Evolutionary conservation across 2,797 vertebrate species (phyloP), one percentile per base, ranked within the genome.

Genomic region (Tokudaia muenninki): DNA sequence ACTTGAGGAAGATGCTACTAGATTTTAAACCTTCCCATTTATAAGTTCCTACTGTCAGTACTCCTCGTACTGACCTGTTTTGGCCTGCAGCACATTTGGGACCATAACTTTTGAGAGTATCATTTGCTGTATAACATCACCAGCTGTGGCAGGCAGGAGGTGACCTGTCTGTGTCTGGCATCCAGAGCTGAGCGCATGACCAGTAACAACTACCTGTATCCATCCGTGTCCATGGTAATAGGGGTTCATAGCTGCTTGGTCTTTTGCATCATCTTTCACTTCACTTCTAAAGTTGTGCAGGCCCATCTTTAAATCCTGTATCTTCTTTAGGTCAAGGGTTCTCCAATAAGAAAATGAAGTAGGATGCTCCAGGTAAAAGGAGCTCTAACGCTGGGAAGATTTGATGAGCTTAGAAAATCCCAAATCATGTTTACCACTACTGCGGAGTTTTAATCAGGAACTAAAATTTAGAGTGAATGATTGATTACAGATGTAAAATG

Each of bases 301-400:
- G 50, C 57, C 44, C 61, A 4, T 96, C 94, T 80, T 88, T 86
- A 82, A 65, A 91, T 88, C 70, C 88, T 94, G 83, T 22, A 37
- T 96, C 87, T 93, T 91, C 78, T 96, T 87, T 91, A 94, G 79
- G 78, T 89, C 61, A 93, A 81, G 87, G 87, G 84, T 44, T 44
- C 26, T 26, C 90, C 31, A 14, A 37, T 87, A 92, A 92, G 67
- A 94, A 90, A 91, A 78, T 94, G 41, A 90, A 9, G 13, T 81
- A 82, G 63, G 31, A 86, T 94, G 31, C 19, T 96, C 91, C 11
- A 86, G 63, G 87, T 84, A 37, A 22, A 84, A 89, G 57, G 78
- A 72, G 52, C 1, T 59, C 26, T 90, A 26, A 82, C 26, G 17
- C 92, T 89, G 57, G 91, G 94, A 94, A 79, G 5, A 47, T 82